Evolutionary conservation across 2,113 vertebrate species (phyloP), one percentile per base, ranked within the genome.

Genomic region (Rutilus rutilus): DNA sequence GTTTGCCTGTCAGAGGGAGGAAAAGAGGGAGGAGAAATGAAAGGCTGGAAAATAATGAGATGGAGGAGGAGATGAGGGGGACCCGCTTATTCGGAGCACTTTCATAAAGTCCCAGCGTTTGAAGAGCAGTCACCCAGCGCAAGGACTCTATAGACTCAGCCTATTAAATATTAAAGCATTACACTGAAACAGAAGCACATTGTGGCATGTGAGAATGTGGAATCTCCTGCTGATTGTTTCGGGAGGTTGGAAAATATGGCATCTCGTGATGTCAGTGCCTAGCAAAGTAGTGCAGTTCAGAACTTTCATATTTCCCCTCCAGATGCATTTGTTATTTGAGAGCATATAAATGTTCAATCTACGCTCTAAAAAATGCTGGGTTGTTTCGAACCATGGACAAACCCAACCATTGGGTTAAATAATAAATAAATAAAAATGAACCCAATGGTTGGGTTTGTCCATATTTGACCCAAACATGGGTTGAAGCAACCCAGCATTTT

Each of bases 1-100:
- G 86, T 83, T 86, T 83, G 86, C 30, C 81, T 85, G 89, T 84
- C 62, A 52, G 82, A 52, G 50, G 42, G 64, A 3, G 52, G 3
- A 83, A n/a, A 30, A 27, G 36, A 64, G 52, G 25, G 54, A n/a
- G 83, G 23, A 84, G 10, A 78, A 47, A 85, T 60, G 36, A 74
- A 74, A 74, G 71, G 78, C 59, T 47, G 57, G 67, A 82, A 81
- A 81, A 81, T 87, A 76, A 84, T 85, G 77, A 79, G 81, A 85
- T 62, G 0, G 73, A 69, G 8, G 45, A 65, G 30, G 85, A 76
- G 65, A 74, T 47, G 54, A 74, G 65, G 67, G 76, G 47, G 76
- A 42, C 47, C 19, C 52, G 75, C 62, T 54, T 57, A 59, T 79
- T 57, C 64, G 11, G 27, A 82, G 79, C 79, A 82, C 64, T 50